These are phyloP conservation scores for Drosophila subpulchrella DNA, from an alignment of 1,140 invertebrate genomes.

Conservation along the genomic window DNA sequence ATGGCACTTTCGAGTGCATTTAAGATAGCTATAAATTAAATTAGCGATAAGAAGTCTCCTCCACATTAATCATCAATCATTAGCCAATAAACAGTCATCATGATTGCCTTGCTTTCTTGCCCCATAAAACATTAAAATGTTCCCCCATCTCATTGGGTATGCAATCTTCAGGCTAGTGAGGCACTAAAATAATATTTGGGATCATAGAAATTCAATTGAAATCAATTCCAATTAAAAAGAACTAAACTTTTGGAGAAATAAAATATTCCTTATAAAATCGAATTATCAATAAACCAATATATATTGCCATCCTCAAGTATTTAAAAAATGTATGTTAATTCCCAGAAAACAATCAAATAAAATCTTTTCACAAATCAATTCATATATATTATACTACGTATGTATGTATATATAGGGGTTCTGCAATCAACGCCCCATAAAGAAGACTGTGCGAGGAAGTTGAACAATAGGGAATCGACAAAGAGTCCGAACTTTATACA, in stretches of 20 bases:
- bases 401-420: background rate
- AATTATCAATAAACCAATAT: background rate
- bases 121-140: too few species aligned
- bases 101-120: too few species aligned
- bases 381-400: background rate
- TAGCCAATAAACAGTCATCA: background rate
- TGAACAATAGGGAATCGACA: background rate
- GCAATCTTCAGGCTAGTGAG: too few species aligned
- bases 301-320: background rate
- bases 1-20: conserved; percentile 23
- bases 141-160: background rate
- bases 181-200: too few species aligned
- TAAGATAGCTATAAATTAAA: background rate
- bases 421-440: background rate
- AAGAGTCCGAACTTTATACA: background rate
- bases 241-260: background rate
- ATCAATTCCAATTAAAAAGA: background rate
- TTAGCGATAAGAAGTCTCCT: conserved; percentile 9
- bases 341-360: background rate
- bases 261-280: background rate
- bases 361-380: background rate
- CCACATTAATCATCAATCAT: conserved; percentile 17
- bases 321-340: too few species aligned
- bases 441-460: background rate
- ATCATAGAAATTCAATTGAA: too few species aligned